Evolutionary conservation across 2,797 vertebrate species (phyloP).

Genomic region (Pelochelys cantorii): DNA sequence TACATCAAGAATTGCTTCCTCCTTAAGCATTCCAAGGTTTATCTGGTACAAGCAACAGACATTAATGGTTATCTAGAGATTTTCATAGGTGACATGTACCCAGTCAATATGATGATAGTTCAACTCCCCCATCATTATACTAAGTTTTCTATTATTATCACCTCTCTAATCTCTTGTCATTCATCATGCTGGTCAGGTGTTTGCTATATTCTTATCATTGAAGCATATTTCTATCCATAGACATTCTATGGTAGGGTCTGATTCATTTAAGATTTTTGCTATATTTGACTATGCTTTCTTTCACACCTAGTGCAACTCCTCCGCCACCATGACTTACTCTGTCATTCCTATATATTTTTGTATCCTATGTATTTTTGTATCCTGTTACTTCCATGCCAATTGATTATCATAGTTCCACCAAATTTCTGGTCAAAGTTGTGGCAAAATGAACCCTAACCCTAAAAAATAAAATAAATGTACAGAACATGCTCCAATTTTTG

Average conservation of each 20-base stretch:
- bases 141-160: too few species aligned
- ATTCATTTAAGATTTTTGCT: background rate
- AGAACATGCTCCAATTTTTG: constrained; percentile 42
- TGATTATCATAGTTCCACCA: background rate
- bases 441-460: constrained; percentile 37
- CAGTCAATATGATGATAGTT: too few species aligned
- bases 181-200: too few species aligned
- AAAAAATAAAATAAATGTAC: constrained; percentile 31
- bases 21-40: too few species aligned
- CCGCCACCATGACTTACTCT: background rate
- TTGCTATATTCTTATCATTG: background rate
- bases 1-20: too few species aligned
- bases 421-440: background rate
- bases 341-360: background rate
- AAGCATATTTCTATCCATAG: background rate
- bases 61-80: too few species aligned
- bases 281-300: background rate
- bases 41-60: too few species aligned
- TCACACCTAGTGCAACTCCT: background rate
- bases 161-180: too few species aligned
- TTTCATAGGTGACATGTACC: too few species aligned
- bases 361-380: background rate
- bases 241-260: background rate
- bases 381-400: background rate
- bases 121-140: too few species aligned